Conservation (phyloP, 2,888 invertebrate species). For the Aphelenchoides bicaudatus region DNA sequence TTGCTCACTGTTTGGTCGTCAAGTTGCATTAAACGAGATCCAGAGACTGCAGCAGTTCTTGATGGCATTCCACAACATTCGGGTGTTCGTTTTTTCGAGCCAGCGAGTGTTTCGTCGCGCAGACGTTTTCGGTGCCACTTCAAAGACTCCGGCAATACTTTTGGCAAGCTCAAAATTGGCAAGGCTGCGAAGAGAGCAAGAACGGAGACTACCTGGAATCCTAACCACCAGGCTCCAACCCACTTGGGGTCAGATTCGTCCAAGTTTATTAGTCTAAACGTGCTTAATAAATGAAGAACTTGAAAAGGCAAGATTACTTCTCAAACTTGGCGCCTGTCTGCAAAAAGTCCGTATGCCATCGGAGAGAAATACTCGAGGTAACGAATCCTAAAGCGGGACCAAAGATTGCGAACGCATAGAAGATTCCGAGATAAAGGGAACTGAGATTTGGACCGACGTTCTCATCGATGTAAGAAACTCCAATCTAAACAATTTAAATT, state of each 20-base stretch:
- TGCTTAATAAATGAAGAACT: not conserved
- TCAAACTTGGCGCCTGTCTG: constrained; percentile 38
- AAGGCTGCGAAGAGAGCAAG: constrained; percentile 69
- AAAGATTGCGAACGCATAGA: constrained; percentile 78
- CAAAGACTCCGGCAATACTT: constrained; percentile 68
- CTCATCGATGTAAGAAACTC: constrained; percentile 82
- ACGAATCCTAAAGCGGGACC: constrained; percentile 83
- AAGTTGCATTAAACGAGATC: constrained; percentile 26
- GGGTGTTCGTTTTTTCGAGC: constrained; percentile 51
- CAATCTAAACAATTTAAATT: no score
- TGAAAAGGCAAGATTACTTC: constrained; percentile 22
- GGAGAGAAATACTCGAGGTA: constrained; percentile 76
- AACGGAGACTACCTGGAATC: constrained; percentile 65
- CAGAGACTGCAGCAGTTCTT: constrained; percentile 49
- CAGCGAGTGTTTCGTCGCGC: constrained; percentile 50
- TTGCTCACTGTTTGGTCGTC: constrained; percentile 36
- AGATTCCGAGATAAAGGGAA: constrained; percentile 64
- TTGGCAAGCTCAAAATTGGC: constrained; percentile 74
- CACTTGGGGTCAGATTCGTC: constrained; percentile 64
- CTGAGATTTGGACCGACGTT: constrained; percentile 65
- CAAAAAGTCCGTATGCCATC: constrained; percentile 66
- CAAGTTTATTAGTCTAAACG: constrained; percentile 37
- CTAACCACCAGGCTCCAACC: constrained; percentile 85
- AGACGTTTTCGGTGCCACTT: constrained; percentile 60
- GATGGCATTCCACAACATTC: constrained; percentile 59